These are phyloP conservation scores for Liopterus haemorrhoidalis DNA, from an alignment of 2,888 invertebrate species.

Conservation along the genomic window DNA sequence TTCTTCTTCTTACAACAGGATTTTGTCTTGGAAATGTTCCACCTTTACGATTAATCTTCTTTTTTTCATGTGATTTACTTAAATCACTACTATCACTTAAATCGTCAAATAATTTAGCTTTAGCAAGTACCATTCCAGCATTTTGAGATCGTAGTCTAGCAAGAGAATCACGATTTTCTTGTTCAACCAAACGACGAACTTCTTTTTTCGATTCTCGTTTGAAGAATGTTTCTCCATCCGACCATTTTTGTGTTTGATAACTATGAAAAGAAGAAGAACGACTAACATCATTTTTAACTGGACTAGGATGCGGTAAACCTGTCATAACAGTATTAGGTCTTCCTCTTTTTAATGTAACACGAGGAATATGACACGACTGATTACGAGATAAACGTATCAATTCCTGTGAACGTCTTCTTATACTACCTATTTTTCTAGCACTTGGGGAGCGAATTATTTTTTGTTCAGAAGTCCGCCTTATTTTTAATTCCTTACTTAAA, in stretches of 20 bases:
- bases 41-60: conserved; percentile 21
- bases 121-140: conserved; percentile 74
- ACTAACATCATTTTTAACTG: conserved; percentile 18
- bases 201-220: conserved; percentile 47
- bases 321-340: conserved; percentile 48
- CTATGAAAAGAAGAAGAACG: conserved; percentile 32
- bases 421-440: conserved; percentile 71
- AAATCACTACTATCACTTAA: conserved; percentile 16
- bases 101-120: conserved; percentile 68
- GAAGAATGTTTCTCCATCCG: conserved; percentile 44
- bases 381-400: conserved; percentile 53
- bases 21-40: conserved; percentile 25
- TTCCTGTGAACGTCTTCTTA: conserved; percentile 62
- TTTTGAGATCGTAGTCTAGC: conserved; percentile 67
- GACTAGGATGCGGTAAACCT: conserved; percentile 39
- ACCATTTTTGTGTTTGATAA: conserved; percentile 40
- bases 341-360: conserved; percentile 50
- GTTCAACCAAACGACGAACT: conserved; percentile 51
- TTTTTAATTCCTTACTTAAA: conserved; percentile 67
- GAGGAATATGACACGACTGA: conserved; percentile 61
- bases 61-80: conserved; percentile 34
- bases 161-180: conserved; percentile 61
- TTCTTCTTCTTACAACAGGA: conserved; percentile 14
- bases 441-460: conserved; percentile 73
- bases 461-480: conserved; percentile 61